Percentiles rank a stretch among this genome's conserved stretches.
Conservation (phyloP, 2,797 vertebrate species). For the Pipistrellus pipistrellus region DNA sequence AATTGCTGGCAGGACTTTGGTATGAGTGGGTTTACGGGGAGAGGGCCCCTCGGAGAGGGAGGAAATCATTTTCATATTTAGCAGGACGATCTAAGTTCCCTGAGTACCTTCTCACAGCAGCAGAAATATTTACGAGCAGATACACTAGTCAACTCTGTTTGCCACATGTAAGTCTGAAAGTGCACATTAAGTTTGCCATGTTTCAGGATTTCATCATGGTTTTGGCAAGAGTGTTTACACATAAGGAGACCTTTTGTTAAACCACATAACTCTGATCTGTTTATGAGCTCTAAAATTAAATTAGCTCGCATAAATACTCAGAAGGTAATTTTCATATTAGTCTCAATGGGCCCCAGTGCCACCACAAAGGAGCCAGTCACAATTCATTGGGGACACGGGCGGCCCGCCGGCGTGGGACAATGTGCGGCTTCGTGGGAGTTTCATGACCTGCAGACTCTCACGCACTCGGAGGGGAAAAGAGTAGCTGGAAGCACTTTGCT, state of each 20-base stretch:
- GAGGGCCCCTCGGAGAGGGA: background rate
- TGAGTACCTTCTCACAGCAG: conserved; percentile 54
- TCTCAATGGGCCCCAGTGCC: conserved; percentile 80
- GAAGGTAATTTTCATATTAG: conserved; percentile 84
- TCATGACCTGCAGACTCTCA: conserved; percentile 81
- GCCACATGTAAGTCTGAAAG: conserved; percentile 74
- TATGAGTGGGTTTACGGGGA: background rate
- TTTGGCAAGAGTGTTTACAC: conserved; percentile 74
- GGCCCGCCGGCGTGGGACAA: conserved; percentile 67
- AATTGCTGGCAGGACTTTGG: background rate
- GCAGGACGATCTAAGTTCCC: conserved; percentile 37
- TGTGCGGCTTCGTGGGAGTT: conserved; percentile 78
- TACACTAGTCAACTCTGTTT: conserved; percentile 53
- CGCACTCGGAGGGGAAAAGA: background rate
- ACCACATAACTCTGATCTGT: conserved; percentile 81
- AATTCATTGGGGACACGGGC: conserved; percentile 81
- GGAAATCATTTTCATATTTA: conserved; percentile 22
- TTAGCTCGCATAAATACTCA: conserved; percentile 79
- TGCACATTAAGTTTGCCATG: conserved; percentile 62
- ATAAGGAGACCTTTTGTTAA: conserved; percentile 84
- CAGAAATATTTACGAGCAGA: conserved; percentile 56
- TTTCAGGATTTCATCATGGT: conserved; percentile 79
- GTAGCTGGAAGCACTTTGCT: conserved; percentile 65
- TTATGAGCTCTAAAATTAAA: conserved; percentile 84
- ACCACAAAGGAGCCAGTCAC: conserved; percentile 84